Evolutionary conservation across 2,888 invertebrate genomes (phyloP), one percentile per base, ranked within the genome.

Genomic region (Acleris holmiana): DNA sequence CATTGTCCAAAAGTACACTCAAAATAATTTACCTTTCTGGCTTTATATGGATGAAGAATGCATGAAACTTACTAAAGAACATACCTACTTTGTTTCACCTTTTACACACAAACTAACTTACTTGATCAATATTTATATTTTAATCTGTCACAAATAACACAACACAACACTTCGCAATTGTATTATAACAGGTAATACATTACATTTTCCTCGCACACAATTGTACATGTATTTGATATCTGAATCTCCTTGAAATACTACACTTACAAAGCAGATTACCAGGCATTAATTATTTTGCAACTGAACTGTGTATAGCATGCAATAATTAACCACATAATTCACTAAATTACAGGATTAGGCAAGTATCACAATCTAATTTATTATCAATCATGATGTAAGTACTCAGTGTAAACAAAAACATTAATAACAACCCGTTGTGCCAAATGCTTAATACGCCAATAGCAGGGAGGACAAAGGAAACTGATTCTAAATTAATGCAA

Each of bases 271-370:
- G 13, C 25, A 49, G 17, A 44, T 25, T 23, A 21, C 19, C 21
- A 17, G 44, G 25, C 48, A 59, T 50, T 10, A 21, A 46, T 48
- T 44, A 44, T 49, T 55, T 29, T 44, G 41, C 19, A 54, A 55
- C 25, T 15, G 17, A 60, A 55, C 54, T 48, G 19, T 21, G 53
- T 58, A n/a, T n/a, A 48, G 64, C 64, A 59, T 60, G 60, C 65
- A 29, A 35, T 17, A 59, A 49, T 59, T 65, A 65, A 50, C 21
- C 23, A n/a, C 49, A 50, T 60, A 50, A 60, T 49, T 65, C 18
- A 60, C 48, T 2, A 44, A 65, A 44, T 55, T 46, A 46, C 18
- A 46, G 60, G 35, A 25, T 57, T 25, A 54, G 46, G 60, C 49
- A 47, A 47, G 18, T 49, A 35, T 48, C 48, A 46, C 23, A 13